Base-by-base conservation (phyloP, 2,797 vertebrate species). In the Sebastes kiyomatsui region DNA sequence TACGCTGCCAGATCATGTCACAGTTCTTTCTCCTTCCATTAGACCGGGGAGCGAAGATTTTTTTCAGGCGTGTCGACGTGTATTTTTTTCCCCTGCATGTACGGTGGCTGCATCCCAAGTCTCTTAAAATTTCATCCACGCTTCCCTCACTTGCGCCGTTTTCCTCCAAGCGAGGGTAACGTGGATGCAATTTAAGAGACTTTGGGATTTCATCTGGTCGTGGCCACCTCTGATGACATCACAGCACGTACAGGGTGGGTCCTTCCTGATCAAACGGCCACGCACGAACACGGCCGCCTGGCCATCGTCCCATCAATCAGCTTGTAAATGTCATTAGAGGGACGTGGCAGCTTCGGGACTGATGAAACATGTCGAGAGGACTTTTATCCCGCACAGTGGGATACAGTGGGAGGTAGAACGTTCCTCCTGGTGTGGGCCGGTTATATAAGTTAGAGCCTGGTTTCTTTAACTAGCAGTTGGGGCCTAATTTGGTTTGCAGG, bases 271-370 rank as follows among this genome's bases (percentile, higher is more conserved):
- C 80, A 87, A 85, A 85, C 69, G 32, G 1, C 73, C 56, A 7
- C 56, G 16, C 65, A 20, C 10, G 61, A 64, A 68, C 68, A 12
- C 35, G 14, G 81, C 81, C 2, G 77, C 80, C 93, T 94, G 92
- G 84, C 58, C 71, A 84, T 80, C 67, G 88, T 94, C 92, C 84
- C 83, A 69, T 89, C 88, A 78, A 33, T 86, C 93, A 93, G 92
- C 87, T 94, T 86, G 67, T 94, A 93, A 94, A 93, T 77, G 90
- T 93, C 91, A 79, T 66, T 4, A 69, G 61, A 10, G 70, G 82
- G 86, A 88, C 67, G 67, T 80, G 84, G 87, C 49, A 2, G 88
- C 76, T 25, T 38, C 0, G 30, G 80, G 86, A 69, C 82, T 69
- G 85, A 85, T 81, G 80, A 79, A 88, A 77, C 89, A 22, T 72